Base-by-base conservation (phyloP, 2,797 vertebrate genomes). In the Menidia menidia region DNA sequence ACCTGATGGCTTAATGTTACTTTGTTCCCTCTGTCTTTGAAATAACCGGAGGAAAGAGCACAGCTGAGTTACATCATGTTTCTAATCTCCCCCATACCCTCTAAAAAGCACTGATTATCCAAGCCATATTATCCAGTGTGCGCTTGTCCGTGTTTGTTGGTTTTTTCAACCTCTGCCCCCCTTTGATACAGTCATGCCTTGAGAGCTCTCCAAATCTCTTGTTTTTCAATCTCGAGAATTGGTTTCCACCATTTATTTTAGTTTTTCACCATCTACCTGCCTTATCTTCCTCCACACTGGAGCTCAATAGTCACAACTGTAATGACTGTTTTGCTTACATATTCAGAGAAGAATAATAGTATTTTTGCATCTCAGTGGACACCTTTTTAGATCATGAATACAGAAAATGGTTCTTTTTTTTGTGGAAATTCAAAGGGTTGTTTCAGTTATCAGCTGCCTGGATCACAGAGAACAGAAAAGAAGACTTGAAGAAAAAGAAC, bases 1-100 rank as follows among this genome's bases (percentile, higher is more conserved):
- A 71, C 76, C 78, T 64, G 61, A 75, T 62, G 73, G 62, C 78
- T 78, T 12, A 52, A 62, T 86, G 78, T 81, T 68, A 75, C 58
- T 6, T 60, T 63, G 61, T 66, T 83, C 65, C 65, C 65, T 62
- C 33, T 72, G 83, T 74, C 86, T 81, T 82, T 88, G 65, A 87
- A 89, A 84, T 67, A 73, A 67, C 55, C 5, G 3, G 45, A 78
- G 71, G 77, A 74, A 65, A 52, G 33, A 44, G 0, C 70, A 69
- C 30, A 53, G 56, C 50, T 65, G 68, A 64, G 68, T 81, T 89
- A 78, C 64, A 83, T 84, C 72, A 77, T 66, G 43, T 6, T 54
- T 68, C 59, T 62, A 64, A 70, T 73, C 55, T 75, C 55, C 18
- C 11, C 6, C n/a, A 10, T 68, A 42, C 41, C 60, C 60, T 76